A percentile compares a stretch with the other conserved stretches of the same genome.
Evolutionary conservation across 2,113 vertebrate species (phyloP).

Genomic region (Ranitomeya variabilis): DNA sequence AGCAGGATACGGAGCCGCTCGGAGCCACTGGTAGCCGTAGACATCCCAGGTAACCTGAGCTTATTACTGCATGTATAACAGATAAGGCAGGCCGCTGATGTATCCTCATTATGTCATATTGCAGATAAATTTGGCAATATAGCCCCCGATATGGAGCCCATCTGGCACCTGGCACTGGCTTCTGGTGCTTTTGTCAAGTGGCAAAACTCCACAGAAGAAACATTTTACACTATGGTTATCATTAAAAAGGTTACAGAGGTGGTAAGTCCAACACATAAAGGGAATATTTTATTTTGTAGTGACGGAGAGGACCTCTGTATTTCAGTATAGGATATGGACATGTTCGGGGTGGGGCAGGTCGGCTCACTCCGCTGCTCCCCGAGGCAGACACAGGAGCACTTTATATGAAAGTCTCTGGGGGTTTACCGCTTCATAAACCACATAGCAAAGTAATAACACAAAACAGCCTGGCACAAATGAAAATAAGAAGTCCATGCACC

Average conservation of each 20-base stretch:
- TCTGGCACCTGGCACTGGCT: constrained; percentile 75
- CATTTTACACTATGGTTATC: constrained; percentile 79
- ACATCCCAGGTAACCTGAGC: constrained; percentile 84
- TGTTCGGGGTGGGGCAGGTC: too few species aligned
- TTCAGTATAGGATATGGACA: too few species aligned
- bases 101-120: not conserved
- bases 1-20: constrained; percentile 70
- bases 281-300: not conserved
- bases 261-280: constrained; percentile 72
- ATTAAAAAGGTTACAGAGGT: constrained; percentile 84
- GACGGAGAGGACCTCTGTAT: too few species aligned
- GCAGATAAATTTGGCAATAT: constrained; percentile 83
- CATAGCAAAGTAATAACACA: too few species aligned
- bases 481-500: too few species aligned
- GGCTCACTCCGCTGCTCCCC: too few species aligned
- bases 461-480: too few species aligned
- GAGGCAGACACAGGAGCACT: too few species aligned
- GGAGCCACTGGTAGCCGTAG: constrained; percentile 69
- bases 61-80: not conserved
- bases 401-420: too few species aligned
- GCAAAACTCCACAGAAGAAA: constrained; percentile 85
- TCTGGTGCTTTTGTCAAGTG: constrained; percentile 84
- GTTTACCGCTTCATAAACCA: too few species aligned
- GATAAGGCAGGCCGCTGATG: not conserved
- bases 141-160: constrained; percentile 78